Evolutionary conservation across 23 tunicate species (phyloP).

Genomic region (Trididemnum miniatum): DNA sequence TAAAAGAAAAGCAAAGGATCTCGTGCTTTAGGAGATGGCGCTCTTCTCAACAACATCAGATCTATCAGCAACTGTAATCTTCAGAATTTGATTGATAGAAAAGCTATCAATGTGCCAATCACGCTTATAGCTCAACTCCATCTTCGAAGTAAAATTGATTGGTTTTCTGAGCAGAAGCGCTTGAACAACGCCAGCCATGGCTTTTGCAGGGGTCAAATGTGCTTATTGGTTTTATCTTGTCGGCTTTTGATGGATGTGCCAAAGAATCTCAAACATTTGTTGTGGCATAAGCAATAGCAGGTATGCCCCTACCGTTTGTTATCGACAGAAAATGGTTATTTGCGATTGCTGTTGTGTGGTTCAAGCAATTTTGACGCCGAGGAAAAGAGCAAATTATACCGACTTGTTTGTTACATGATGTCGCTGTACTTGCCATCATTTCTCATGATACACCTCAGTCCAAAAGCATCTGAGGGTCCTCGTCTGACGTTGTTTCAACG

Average conservation of each 20-base stretch:
- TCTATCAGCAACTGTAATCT: background rate
- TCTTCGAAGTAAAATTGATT: background rate
- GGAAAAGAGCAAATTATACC: too few relatives aligned
- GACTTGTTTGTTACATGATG: background rate
- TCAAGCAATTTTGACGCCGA: background rate
- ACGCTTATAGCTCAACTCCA: background rate
- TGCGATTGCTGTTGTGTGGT: background rate
- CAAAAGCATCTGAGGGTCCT: too few relatives aligned
- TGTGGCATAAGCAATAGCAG: background rate
- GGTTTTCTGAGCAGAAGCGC: background rate
- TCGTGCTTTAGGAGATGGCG: background rate
- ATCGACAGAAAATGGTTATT: background rate
- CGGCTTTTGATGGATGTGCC: too few relatives aligned
- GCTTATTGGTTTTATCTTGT: too few relatives aligned
- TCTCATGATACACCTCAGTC: background rate
- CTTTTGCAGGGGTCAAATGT: too few relatives aligned
- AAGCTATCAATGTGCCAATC: background rate
- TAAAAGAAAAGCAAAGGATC: background rate
- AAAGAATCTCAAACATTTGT: too few relatives aligned
- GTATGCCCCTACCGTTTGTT: background rate
- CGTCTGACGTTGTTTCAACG: background rate
- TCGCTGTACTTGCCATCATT: background rate
- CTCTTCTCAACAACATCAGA: background rate
- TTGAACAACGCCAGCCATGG: background rate
- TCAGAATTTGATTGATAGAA: background rate